phyloP scores from a whole-genome alignment of 1,140 invertebrate species.

The Dysdera silvatica region DNA sequence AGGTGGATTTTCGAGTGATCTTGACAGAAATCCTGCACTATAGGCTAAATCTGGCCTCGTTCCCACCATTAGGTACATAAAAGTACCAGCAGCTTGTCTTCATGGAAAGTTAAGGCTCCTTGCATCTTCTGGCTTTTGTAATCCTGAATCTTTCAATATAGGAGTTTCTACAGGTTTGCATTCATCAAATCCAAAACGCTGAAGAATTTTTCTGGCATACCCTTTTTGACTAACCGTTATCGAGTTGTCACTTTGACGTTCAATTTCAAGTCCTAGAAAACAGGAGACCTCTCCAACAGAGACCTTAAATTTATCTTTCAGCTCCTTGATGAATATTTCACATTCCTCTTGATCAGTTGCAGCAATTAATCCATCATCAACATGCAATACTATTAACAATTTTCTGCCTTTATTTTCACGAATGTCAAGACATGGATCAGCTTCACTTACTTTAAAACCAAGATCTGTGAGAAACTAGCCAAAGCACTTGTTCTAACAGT shows the following conservation, averaged over 20 bases:
- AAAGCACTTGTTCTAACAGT: conserved; percentile 40
- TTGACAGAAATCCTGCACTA: conserved; percentile 37
- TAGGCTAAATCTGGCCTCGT: conserved; percentile 48
- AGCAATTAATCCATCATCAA: conserved; percentile 25
- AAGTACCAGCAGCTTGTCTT: conserved; percentile 24
- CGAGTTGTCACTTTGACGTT: not conserved
- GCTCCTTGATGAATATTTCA: not conserved
- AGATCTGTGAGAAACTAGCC: not conserved
- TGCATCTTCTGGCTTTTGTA: not conserved
- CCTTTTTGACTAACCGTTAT: conserved; percentile 12
- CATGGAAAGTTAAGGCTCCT: conserved; percentile 18
- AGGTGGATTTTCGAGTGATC: not conserved
- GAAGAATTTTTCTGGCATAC: conserved; percentile 17
- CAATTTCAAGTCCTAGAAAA: conserved; percentile 18
- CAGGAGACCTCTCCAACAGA: not conserved
- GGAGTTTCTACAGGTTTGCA: conserved; percentile 19
- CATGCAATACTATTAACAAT: conserved; percentile 5
- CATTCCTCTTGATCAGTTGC: not conserved
- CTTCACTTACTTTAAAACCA: not conserved
- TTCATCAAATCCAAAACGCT: conserved; percentile 27
- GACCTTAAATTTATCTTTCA: conserved; percentile 19
- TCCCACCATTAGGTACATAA: conserved; percentile 44
- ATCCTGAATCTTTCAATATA: not conserved
- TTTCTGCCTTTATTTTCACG: not conserved
- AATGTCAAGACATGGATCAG: conserved; percentile 6